Evolutionary conservation across 2,113 vertebrate species (phyloP).

Genomic region (Aix galericulata): DNA sequence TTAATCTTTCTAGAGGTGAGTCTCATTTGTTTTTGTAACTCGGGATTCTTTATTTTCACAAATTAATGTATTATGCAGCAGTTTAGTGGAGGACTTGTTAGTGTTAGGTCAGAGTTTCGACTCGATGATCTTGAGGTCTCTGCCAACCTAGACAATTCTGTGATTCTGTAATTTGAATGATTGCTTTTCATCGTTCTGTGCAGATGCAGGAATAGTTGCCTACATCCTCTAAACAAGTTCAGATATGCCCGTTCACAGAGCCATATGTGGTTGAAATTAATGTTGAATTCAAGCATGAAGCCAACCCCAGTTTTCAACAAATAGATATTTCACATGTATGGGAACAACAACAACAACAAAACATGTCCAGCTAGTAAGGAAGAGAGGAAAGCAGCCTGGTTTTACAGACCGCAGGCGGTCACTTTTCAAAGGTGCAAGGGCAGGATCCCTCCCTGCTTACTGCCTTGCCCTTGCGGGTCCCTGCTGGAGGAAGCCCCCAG

Average conservation of each 20-base stretch:
- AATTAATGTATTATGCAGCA: neutral
- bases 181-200: neutral
- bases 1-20: neutral
- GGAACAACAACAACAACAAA: too few species aligned
- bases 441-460: too few species aligned
- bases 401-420: neutral
- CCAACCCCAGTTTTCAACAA: neutral
- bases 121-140: too few species aligned
- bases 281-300: neutral
- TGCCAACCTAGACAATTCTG: too few species aligned
- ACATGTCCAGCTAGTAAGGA: neutral
- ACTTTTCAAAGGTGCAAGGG: neutral
- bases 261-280: neutral
- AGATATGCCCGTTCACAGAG: neutral
- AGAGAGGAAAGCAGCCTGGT: neutral
- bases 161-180: too few species aligned
- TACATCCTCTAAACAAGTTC: neutral
- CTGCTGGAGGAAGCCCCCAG: rapidly evolving
- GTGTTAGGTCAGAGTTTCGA: too few species aligned
- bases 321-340: neutral
- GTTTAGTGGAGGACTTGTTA: too few species aligned
- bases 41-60: neutral
- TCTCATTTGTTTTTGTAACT: neutral
- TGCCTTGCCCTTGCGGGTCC: neutral
- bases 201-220: neutral